These are phyloP conservation scores for Oceanites oceanicus DNA, from an alignment of 2,113 vertebrate species.

Conservation along the genomic window DNA sequence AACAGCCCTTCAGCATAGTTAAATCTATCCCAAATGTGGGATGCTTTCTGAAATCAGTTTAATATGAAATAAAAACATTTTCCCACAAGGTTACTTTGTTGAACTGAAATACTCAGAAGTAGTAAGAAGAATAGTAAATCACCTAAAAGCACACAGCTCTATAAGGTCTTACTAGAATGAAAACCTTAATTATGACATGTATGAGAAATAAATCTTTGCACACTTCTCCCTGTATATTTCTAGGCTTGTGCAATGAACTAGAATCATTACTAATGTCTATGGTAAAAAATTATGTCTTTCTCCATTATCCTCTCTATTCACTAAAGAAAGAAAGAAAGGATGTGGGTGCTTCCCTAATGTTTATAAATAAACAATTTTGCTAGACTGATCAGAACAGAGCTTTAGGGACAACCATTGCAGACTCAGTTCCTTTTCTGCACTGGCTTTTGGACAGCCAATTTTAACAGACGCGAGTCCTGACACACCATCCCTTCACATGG, in stretches of 20 bases:
- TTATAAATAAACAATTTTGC: not conserved
- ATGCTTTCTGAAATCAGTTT: conserved; percentile 24
- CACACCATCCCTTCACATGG: not conserved
- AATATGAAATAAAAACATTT: not conserved
- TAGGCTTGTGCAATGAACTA: not conserved
- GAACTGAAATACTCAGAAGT: not conserved
- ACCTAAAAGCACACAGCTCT: not conserved
- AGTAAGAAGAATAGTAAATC: not conserved
- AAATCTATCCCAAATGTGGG: not conserved
- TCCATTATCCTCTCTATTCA: not conserved
- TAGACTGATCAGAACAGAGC: not conserved
- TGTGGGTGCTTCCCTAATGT: not conserved
- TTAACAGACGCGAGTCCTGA: not conserved
- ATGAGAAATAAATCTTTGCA: not conserved
- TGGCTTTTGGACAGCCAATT: not conserved
- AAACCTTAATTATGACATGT: not conserved
- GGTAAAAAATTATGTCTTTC: not conserved
- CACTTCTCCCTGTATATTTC: not conserved
- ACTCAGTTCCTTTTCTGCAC: not conserved
- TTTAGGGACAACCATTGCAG: not conserved
- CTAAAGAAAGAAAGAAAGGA: not conserved
- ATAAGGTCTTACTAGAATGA: not conserved
- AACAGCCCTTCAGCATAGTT: not conserved
- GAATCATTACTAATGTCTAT: not conserved
- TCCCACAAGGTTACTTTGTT: not conserved